Percentiles rank a stretch among this genome's conserved stretches.
Evolutionary conservation across 2,113 vertebrate species (phyloP).

Genomic region (Grus americana): DNA sequence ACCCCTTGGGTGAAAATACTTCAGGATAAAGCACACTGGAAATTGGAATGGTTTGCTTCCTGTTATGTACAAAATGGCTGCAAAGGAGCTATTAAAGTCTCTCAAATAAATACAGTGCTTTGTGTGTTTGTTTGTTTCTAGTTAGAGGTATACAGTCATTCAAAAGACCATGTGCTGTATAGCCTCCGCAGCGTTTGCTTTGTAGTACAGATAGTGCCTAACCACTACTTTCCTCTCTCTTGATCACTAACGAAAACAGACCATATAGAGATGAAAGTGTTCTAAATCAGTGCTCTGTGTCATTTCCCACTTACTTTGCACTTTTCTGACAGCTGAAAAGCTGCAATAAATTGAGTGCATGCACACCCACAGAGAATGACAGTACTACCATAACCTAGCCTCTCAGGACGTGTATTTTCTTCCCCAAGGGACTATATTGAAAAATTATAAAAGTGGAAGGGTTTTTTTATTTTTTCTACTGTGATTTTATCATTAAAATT

Average conservation of each 20-base stretch:
- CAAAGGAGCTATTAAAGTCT: slow-evolving; percentile 39
- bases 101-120: slow-evolving; percentile 30
- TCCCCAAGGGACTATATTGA: neutral
- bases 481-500: neutral
- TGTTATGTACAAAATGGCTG: slow-evolving; percentile 48
- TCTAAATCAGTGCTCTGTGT: slow-evolving; percentile 71
- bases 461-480: neutral
- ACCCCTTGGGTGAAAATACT: neutral
- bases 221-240: slow-evolving; percentile 70
- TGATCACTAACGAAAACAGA: slow-evolving; percentile 65
- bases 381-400: slow-evolving; percentile 11
- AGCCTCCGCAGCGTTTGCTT: slow-evolving; percentile 23
- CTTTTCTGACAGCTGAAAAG: slow-evolving; percentile 68
- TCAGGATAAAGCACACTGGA: neutral
- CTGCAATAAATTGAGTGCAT: slow-evolving; percentile 61
- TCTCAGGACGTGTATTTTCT: slow-evolving; percentile 11
- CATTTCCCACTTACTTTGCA: slow-evolving; percentile 71
- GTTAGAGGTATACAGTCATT: slow-evolving; percentile 50
- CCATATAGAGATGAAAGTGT: slow-evolving; percentile 70
- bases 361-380: slow-evolving; percentile 57
- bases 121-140: slow-evolving; percentile 64
- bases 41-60: slow-evolving; percentile 11
- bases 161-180: slow-evolving; percentile 58
- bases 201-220: slow-evolving; percentile 69
- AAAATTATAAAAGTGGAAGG: neutral